A percentile compares a stretch with the other conserved stretches of the same genome.
Conservation (phyloP, 2,888 invertebrate species). For the Andrena haemorrhoa region DNA sequence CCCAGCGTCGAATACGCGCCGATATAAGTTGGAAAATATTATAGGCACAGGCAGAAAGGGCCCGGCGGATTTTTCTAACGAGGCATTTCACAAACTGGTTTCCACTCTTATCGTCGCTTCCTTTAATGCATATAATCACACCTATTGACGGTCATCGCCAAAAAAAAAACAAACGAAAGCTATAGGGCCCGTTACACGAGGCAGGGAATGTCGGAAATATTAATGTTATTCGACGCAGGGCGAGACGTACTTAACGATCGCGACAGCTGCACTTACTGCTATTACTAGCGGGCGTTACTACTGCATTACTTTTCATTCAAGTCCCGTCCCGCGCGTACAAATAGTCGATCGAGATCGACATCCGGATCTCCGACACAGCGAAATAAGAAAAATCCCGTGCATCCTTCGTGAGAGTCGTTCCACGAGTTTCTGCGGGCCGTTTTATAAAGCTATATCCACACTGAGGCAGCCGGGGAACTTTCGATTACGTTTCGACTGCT, state of each 20-base stretch:
- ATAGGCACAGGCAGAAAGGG: neutral
- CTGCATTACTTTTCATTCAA: constrained; percentile 62
- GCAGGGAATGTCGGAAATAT: constrained; percentile 37
- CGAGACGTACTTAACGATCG: constrained; percentile 43
- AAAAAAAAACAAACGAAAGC: constrained; percentile 40
- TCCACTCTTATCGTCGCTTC: constrained; percentile 22
- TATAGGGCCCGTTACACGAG: constrained; percentile 38
- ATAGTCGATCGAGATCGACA: constrained; percentile 67
- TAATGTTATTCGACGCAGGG: constrained; percentile 42
- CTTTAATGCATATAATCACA: constrained; percentile 37
- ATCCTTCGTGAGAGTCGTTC: constrained; percentile 59
- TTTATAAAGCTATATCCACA: constrained; percentile 45
- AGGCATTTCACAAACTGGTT: constrained; percentile 44
- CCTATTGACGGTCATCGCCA: constrained; percentile 5
- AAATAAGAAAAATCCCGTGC: constrained; percentile 60
- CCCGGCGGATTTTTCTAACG: constrained; percentile 23
- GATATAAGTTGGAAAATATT: constrained; percentile 17
- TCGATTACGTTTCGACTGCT: constrained; percentile 30
- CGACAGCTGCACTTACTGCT: constrained; percentile 48
- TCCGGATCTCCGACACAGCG: constrained; percentile 62
- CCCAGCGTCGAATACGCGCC: neutral
- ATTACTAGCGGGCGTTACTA: constrained; percentile 56
- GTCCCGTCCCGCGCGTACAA: constrained; percentile 56
- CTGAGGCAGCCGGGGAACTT: constrained; percentile 11
- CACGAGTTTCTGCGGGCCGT: constrained; percentile 52